Base-by-base conservation (phyloP, 1,140 invertebrate genomes). In the Drosophila albomicans region DNA sequence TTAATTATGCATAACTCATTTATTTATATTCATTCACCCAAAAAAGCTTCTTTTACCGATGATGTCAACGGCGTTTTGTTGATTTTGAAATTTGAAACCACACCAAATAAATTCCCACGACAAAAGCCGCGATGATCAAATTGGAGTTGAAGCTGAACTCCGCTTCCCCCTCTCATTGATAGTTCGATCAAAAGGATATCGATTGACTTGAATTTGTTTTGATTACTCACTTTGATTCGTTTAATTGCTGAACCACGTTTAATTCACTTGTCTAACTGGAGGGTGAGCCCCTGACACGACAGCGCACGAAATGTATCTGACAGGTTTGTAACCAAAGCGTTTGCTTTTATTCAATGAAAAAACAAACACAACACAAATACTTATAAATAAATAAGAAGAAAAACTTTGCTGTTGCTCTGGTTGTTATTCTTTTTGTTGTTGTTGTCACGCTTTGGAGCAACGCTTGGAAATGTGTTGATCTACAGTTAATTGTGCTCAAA, bases 241-340 rank as follows among this genome's bases (percentile, higher is more conserved):
- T 43, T 43, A 43, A 43, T 43, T 43, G n/a, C n/a, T 7, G 28
- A 13, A 32, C 51, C 25, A 54, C 51, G 51, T 30, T 2, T 61
- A 68, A 59, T 15, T 49, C 20, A 32, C 28, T 48, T 11, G 48
- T 10, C 48, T 32, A 61, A 46, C 25, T 10, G 25, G 6, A 49
- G n/a, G 15, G 49, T 38, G 54, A 56, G 51, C 63, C 57, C 67
- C n/a, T 38, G 58, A 63, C 82, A 51, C 82, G 43, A 16, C 75
- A 13, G 67, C 66, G 79, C 25, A 48, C 72, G 46, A 74, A 79
- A 48, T 79, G 74, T 75, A 88, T 86, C 82, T 86, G 84, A 82
- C 79, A 58, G 68, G 65, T 73, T 68, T 70, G 79, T 81, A 81
- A 78, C 79, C 58, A 58, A 56, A 48, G 70, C 75, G 65, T 77